Conservation (phyloP, 2,113 vertebrate species). For the Peucedramus taeniatus region DNA sequence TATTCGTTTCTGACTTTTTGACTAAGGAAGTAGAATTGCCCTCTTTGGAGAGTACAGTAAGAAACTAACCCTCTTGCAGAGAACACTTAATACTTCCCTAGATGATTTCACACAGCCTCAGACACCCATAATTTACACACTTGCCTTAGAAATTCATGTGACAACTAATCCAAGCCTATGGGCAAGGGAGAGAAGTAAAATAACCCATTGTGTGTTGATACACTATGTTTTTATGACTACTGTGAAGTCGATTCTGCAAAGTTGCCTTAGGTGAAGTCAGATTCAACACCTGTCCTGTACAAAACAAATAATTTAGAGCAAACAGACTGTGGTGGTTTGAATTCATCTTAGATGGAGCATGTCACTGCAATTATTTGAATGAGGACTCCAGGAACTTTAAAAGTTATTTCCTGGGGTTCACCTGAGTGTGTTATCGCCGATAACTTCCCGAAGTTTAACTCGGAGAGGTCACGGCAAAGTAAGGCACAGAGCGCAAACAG, state of each 20-base stretch:
- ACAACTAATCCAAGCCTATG: neutral
- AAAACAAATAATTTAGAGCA: neutral
- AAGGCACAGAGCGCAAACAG: neutral
- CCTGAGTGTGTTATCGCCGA: fast-evolving
- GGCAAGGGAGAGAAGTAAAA: neutral
- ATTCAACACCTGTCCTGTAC: neutral
- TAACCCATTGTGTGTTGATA: neutral
- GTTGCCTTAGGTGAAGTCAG: neutral
- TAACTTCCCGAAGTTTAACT: neutral
- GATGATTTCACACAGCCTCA: neutral
- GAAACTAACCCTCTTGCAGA: neutral
- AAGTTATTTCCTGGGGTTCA: fast-evolving
- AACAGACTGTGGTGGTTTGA: neutral
- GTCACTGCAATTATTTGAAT: neutral
- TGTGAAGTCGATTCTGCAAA: neutral
- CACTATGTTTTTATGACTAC: neutral
- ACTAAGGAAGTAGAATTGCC: neutral
- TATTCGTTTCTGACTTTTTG: neutral
- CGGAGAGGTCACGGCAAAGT: fast-evolving
- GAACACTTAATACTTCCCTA: neutral
- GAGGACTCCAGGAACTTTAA: fast-evolving
- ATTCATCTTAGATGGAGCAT: neutral
- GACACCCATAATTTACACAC: neutral
- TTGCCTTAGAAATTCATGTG: neutral
- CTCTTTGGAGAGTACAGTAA: neutral